Evolutionary conservation across 2,888 invertebrate genomes (phyloP).

Genomic region (Himalopsyche tibetana): DNA sequence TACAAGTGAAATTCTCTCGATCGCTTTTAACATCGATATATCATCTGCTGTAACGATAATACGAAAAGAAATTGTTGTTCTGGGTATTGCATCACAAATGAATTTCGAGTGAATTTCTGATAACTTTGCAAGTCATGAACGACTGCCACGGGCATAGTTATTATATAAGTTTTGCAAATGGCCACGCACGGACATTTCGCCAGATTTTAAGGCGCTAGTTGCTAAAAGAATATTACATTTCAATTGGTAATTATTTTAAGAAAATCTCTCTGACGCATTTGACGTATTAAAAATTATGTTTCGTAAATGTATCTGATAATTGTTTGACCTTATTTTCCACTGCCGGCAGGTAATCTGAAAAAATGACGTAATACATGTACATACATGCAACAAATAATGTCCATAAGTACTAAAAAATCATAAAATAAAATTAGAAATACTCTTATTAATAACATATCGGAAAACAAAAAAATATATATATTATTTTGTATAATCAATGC

Average conservation of each 20-base stretch:
- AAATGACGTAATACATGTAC: too few species aligned
- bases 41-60: too few species aligned
- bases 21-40: too few species aligned
- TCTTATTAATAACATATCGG: too few species aligned
- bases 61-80: not conserved
- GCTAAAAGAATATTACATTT: not conserved
- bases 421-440: too few species aligned
- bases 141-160: not conserved
- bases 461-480: too few species aligned
- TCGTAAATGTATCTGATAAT: not conserved
- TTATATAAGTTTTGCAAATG: not conserved
- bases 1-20: too few species aligned
- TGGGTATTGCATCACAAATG: not conserved
- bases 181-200: not conserved
- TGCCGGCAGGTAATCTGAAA: too few species aligned
- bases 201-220: not conserved
- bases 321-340: not conserved
- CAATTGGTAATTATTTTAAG: not conserved
- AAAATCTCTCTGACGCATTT: not conserved
- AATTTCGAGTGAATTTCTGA: not conserved
- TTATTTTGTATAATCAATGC: too few species aligned
- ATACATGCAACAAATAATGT: too few species aligned
- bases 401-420: too few species aligned
- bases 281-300: not conserved
- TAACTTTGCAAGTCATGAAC: not conserved